Base-by-base conservation (phyloP, 2,888 invertebrate genomes). In the Druceiella hillmani region DNA sequence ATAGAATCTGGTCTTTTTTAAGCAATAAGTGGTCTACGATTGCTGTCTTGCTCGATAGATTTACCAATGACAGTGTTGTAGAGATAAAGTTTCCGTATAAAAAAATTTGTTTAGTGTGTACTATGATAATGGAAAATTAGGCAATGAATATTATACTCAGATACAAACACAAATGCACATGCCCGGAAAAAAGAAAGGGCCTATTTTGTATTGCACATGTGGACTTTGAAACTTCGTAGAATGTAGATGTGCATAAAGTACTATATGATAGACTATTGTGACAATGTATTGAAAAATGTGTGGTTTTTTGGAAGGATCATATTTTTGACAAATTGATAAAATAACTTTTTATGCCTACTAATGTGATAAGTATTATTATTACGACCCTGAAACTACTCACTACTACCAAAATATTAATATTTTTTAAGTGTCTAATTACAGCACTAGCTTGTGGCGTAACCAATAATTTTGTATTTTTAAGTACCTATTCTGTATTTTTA, bases 131-230 rank as follows among this genome's bases (percentile, higher is more conserved):
- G 22, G 6, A 20, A 20, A 20, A 20, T 20, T 20, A 20, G 22
- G 22, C 22, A 20, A 20, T 7, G 9, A 20, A 20, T 20, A 20
- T 20, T 20, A 20, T 20, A 9, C 22, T 20, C 22, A 20, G 9
- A 20, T 20, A n/a, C n/a, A n/a, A n/a, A 20, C 22, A 20, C 22
- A 20, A 20, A 20, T 20, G 22, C 22, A 20, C 22, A 20, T 20
- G 22, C 9, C 22, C 9, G 22, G 22, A n/a, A 9, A 20, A 20
- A 20, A 20, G 22, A 20, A 20, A 20, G 22, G 6, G 22, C 6
- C 22, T 7, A 20, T 20, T 20, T 20, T 20, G 22, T 20, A 20
- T 20, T 20, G 22, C 22, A 20, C 22, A 20, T 9, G 9, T 20
- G 22, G 22, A 20, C 22, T 20, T 20, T 20, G 9, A 20, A 20